A percentile compares a stretch with the other conserved stretches of the same genome.
Conservation (phyloP, 2,113 vertebrate species). For the Dicerorhinus sumatrensis region DNA sequence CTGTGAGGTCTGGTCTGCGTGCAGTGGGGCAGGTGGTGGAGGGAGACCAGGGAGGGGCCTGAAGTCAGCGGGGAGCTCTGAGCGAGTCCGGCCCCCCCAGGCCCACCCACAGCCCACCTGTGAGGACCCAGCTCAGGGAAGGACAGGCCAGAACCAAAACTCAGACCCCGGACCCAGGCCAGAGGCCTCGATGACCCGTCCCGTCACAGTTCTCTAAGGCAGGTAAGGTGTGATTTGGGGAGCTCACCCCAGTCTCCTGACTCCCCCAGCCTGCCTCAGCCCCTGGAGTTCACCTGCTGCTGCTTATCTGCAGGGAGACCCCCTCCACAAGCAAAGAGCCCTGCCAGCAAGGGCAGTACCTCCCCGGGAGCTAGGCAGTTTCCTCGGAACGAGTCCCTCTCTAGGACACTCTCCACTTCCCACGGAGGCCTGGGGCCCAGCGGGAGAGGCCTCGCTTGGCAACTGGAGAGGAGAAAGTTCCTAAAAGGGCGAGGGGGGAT, state of each 20-base stretch:
- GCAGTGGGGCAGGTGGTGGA: not conserved
- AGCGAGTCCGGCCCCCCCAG: not conserved
- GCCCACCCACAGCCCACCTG: not conserved
- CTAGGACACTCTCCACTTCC: fast-evolving
- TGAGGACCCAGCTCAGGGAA: not conserved
- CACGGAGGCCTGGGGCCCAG: not conserved
- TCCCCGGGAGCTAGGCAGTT: not conserved
- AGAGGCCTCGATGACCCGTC: too few relatives aligned
- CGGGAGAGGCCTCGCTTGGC: not conserved
- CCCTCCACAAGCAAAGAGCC: too few relatives aligned
- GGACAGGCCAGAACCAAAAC: too few relatives aligned
- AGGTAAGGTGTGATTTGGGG: not conserved
- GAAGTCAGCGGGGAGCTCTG: too few relatives aligned
- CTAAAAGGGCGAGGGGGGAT: too few relatives aligned
- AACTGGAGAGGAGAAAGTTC: not conserved
- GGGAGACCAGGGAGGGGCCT: too few relatives aligned
- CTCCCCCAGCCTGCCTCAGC: not conserved
- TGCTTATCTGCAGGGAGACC: not conserved
- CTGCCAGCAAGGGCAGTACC: not conserved
- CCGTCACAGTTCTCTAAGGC: not conserved
- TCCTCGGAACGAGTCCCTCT: fast-evolving
- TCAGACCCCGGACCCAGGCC: too few relatives aligned
- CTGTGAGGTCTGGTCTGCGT: not conserved
- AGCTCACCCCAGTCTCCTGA: not conserved
- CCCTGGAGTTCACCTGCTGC: fast-evolving